Evolutionary conservation across 2,888 invertebrate genomes (phyloP), one percentile per base, ranked within the genome.

Genomic region (Dugesia japonica): DNA sequence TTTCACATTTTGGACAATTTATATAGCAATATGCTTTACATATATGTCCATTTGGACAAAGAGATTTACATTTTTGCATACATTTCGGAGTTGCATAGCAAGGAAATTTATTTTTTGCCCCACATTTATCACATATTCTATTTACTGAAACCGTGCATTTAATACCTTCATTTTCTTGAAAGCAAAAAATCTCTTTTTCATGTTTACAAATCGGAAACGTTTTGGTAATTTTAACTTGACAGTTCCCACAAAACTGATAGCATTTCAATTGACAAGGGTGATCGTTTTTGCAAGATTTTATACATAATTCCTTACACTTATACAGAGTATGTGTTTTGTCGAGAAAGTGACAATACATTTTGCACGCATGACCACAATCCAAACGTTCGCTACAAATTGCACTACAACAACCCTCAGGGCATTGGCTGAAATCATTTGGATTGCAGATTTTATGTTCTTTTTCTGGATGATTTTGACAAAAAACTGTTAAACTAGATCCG

Each of bases 311-410:
- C 13, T 38, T 9, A 38, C 38, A 38, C 17, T 38, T 38, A n/a
- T 17, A 13, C 17, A 80, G 72, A 0, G 74, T 28, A 80, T 90
- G 89, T 0, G 86, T 83, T 26, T 85, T 82, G 79, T 89, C 88
- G 74, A 84, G 83, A 0, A 86, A 83, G 80, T 90, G 90, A 81
- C 90, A 90, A n/a, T 87, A 80, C 38, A 85, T 83, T 0, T 82
- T 82, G 82, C 90, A 90, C 0, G 79, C 80, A 82, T 90, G 90
- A 0, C 88, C 88, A 81, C 90, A 90, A 0, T 79, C 76, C 72
- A 89, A 82, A 0, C 82, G 81, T 42, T 81, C 80, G 23, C 85
- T 84, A 81, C 90, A 90, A 23, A 82, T 84, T 75, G 83, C 81
- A 0, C 82, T 81, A 81, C 90, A 90, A 0, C 90, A 90, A 17